These are phyloP conservation scores for Diorhabda carinulata DNA, from an alignment of 1,140 invertebrate genomes.

Conservation along the genomic window DNA sequence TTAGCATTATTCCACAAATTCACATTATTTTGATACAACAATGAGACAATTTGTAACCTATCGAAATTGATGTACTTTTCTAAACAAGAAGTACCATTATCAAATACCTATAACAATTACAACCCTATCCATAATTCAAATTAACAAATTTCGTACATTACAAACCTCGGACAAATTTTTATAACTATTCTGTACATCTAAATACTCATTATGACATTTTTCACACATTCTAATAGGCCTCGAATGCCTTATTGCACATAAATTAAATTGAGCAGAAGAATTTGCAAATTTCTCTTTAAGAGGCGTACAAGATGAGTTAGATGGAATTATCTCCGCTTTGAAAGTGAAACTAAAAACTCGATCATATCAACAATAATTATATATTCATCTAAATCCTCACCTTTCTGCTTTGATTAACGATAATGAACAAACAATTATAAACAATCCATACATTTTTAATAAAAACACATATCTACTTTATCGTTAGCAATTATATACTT, in stretches of 20 bases:
- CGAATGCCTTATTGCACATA: slow-evolving; percentile 53
- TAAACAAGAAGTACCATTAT: slow-evolving; percentile 51
- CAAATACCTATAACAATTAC: slow-evolving; percentile 30
- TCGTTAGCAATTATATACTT: neutral
- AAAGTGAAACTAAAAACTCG: too few species aligned
- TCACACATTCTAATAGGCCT: slow-evolving; percentile 54
- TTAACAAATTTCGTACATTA: slow-evolving; percentile 19
- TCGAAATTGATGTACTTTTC: slow-evolving; percentile 53
- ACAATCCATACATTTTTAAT: neutral
- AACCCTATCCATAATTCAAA: neutral
- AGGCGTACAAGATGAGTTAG: slow-evolving; percentile 10
- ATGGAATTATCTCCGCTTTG: too few species aligned
- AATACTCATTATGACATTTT: slow-evolving; percentile 52
- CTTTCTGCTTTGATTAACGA: neutral
- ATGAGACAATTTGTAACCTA: slow-evolving; percentile 52
- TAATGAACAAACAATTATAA: neutral
- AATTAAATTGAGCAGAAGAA: slow-evolving; percentile 51
- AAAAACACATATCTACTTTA: neutral
- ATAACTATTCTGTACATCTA: slow-evolving; percentile 49
- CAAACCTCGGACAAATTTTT: slow-evolving; percentile 49
- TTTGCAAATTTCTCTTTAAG: slow-evolving; percentile 47
- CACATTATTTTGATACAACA: slow-evolving; percentile 50
- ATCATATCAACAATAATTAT: neutral
- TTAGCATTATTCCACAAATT: slow-evolving; percentile 54
- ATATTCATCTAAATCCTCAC: neutral